These are phyloP conservation scores for Heliconius charithonia DNA, from an alignment of 2,888 invertebrate genomes.

Conservation along the genomic window DNA sequence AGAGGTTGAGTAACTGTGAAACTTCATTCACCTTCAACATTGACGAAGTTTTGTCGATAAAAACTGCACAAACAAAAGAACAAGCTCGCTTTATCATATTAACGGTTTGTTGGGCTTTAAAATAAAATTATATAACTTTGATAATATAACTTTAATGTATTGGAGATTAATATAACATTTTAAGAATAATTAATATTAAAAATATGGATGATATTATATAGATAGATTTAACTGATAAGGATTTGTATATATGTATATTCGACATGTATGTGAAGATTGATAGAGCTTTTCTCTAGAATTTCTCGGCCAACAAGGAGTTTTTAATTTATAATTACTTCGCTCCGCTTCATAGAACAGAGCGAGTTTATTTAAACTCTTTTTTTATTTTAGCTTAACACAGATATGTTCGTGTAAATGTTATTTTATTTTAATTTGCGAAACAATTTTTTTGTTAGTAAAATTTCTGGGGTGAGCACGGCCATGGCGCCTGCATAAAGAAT, in stretches of 20 bases:
- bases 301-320: no score
- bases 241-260: neutral
- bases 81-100: neutral
- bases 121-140: neutral
- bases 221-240: neutral
- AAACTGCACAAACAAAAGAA: conserved; percentile 8
- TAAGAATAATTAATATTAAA: neutral
- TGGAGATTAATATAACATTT: neutral
- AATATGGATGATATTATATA: neutral
- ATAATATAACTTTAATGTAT: neutral
- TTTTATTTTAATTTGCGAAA: no score
- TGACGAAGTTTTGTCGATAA: conserved; percentile 7
- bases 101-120: neutral
- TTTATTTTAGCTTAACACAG: no score
- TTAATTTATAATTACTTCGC: no score
- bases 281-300: no score
- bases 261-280: no score
- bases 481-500: no score
- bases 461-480: no score
- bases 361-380: no score
- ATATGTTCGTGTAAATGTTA: no score
- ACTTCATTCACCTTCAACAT: conserved; percentile 20
- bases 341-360: no score
- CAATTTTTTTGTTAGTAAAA: no score
- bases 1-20: conserved; percentile 23